Conservation (phyloP, 2,888 invertebrate species). For the Drosophila rellima region DNA sequence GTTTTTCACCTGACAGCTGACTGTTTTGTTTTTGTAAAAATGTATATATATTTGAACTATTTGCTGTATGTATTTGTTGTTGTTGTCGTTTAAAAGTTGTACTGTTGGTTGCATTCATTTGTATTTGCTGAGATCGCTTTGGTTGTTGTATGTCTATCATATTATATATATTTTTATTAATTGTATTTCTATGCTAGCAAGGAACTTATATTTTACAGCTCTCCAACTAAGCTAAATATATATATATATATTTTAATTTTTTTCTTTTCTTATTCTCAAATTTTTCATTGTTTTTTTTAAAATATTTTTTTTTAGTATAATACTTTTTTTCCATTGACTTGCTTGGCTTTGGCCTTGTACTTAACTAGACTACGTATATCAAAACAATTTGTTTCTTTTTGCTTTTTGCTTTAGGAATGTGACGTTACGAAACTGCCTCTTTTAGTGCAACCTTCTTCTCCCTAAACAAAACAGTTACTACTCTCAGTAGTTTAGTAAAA, state of each 20-base stretch:
- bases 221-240: constrained; percentile 58
- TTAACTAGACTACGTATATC: constrained; percentile 44
- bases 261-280: not conserved
- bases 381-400: constrained; percentile 30
- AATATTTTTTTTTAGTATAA: constrained; percentile 22
- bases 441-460: constrained; percentile 24
- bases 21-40: constrained; percentile 35
- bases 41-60: constrained; percentile 73
- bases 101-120: constrained; percentile 69
- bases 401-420: constrained; percentile 68
- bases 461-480: constrained; percentile 48
- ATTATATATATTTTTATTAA: constrained; percentile 16
- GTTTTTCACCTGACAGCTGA: constrained; percentile 17
- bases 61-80: constrained; percentile 61
- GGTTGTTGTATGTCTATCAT: constrained; percentile 53
- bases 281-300: not conserved
- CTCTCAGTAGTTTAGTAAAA: constrained; percentile 72
- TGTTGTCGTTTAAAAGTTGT: constrained; percentile 49
- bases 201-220: constrained; percentile 69
- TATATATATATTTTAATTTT: constrained; percentile 26
- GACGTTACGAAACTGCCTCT: constrained; percentile 59
- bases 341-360: constrained; percentile 50
- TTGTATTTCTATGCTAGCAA: constrained; percentile 54
- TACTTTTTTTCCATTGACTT: constrained; percentile 30
- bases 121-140: constrained; percentile 72